phyloP scores from a whole-genome alignment of 2,888 invertebrate species.

The Caenorhabditis plicata region DNA sequence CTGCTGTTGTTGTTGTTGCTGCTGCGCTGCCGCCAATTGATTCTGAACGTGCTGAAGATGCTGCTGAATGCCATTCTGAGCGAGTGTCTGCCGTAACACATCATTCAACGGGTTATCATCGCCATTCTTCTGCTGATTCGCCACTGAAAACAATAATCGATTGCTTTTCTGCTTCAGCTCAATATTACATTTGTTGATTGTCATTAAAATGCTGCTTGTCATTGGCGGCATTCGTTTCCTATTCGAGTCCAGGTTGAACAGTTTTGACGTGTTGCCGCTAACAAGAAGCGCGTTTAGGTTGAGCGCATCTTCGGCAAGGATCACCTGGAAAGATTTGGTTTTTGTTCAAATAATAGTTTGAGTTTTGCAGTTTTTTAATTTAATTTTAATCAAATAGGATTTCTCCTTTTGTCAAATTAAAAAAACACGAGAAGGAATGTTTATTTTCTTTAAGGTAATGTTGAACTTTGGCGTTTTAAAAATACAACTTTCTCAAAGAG shows the following conservation, averaged over 20 bases:
- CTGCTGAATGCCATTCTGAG: conserved; percentile 38
- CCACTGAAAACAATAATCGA: conserved; percentile 29
- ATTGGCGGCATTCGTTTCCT: conserved; percentile 51
- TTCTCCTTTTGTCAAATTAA: background rate
- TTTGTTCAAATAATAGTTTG: conserved; percentile 2
- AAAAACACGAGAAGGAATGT: background rate
- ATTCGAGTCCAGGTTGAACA: conserved; percentile 36
- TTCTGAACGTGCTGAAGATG: conserved; percentile 39
- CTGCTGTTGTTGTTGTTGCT: conserved; percentile 24
- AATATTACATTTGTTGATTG: conserved; percentile 46
- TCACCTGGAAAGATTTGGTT: conserved; percentile 40
- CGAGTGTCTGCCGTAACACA: conserved; percentile 47
- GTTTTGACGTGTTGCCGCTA: conserved; percentile 43
- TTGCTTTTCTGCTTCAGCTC: background rate
- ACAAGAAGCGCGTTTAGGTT: conserved; percentile 49
- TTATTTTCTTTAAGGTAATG: background rate
- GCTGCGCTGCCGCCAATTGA: conserved; percentile 30
- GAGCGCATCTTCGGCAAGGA: conserved; percentile 54
- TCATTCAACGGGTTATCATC: conserved; percentile 44
- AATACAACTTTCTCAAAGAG: too few relatives aligned
- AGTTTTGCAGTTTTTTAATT: too few relatives aligned
- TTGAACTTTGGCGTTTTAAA: too few relatives aligned
- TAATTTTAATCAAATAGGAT: too few relatives aligned
- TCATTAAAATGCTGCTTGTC: conserved; percentile 51
- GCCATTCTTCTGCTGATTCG: conserved; percentile 38